Conservation (phyloP, 2,113 vertebrate species). For the Oenanthe oenanthe region DNA sequence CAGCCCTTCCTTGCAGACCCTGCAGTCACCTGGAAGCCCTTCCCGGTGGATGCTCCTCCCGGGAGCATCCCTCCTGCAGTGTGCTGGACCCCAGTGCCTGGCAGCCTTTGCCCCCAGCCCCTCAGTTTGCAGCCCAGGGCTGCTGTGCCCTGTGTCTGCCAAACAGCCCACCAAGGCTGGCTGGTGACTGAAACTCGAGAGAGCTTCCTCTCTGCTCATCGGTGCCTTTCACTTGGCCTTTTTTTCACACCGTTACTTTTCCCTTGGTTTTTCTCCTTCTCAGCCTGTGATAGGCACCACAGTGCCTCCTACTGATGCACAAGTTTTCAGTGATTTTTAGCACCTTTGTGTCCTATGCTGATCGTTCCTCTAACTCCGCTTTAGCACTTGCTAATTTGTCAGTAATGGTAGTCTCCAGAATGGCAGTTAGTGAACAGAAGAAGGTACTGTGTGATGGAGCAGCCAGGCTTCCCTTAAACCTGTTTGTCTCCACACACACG, state of each 20-base stretch:
- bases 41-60: fast-evolving
- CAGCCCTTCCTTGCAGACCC: background rate
- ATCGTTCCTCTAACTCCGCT: constrained; percentile 27
- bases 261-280: background rate
- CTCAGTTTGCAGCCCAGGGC: background rate
- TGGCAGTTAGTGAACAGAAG: constrained; percentile 66
- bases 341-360: constrained; percentile 4
- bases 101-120: background rate
- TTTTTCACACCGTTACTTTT: background rate
- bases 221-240: background rate
- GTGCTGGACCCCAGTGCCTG: background rate
- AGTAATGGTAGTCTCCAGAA: constrained; percentile 48
- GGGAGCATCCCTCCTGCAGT: background rate
- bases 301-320: background rate
- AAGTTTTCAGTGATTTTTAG: constrained; percentile 36
- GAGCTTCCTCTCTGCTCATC: background rate
- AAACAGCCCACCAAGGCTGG: background rate
- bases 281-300: background rate
- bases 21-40: fast-evolving
- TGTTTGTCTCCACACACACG: background rate
- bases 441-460: constrained; percentile 41
- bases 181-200: background rate
- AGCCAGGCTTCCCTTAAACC: constrained; percentile 37
- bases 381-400: constrained; percentile 37
- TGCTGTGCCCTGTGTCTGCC: background rate